Conservation (phyloP, 2,113 vertebrate genomes). For the Dasyornis broadbenti region DNA sequence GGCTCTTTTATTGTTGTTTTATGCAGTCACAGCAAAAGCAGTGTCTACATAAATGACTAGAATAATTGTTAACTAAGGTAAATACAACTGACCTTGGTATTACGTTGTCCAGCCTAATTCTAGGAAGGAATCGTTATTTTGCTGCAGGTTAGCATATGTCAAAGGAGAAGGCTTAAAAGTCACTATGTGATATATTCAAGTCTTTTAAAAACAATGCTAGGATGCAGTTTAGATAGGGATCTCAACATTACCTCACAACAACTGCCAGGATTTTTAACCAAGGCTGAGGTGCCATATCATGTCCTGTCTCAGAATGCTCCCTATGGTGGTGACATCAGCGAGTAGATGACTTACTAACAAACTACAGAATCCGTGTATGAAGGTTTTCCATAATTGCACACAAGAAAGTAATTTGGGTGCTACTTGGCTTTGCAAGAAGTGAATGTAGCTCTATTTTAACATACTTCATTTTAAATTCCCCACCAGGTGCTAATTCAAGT, state of each 20-base stretch:
- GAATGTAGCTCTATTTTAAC: neutral
- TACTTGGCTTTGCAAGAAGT: neutral
- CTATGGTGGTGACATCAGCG: neutral
- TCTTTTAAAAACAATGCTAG: slow-evolving; percentile 36
- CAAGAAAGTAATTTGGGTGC: slow-evolving; percentile 4
- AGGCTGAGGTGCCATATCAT: slow-evolving; percentile 22
- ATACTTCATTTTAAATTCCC: neutral
- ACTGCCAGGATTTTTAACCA: slow-evolving; percentile 49
- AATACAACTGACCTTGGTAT: neutral
- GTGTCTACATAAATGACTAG: slow-evolving; percentile 19
- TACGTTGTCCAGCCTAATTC: neutral
- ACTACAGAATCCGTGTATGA: neutral
- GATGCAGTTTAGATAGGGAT: slow-evolving; percentile 35
- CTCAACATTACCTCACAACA: slow-evolving; percentile 10
- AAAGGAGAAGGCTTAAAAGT: slow-evolving; percentile 29
- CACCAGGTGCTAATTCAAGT: neutral
- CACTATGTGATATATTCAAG: neutral
- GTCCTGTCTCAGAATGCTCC: slow-evolving; percentile 47
- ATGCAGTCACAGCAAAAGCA: slow-evolving; percentile 18
- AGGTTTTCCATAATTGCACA: neutral
- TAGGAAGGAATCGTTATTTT: slow-evolving; percentile 27
- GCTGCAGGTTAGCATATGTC: neutral
- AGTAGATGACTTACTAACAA: slow-evolving; percentile 22
- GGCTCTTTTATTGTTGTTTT: slow-evolving; percentile 20
- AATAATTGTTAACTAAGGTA: slow-evolving; percentile 50